Evolutionary conservation across 2,797 vertebrate genomes (phyloP).

Genomic region (Pangasius djambal): DNA sequence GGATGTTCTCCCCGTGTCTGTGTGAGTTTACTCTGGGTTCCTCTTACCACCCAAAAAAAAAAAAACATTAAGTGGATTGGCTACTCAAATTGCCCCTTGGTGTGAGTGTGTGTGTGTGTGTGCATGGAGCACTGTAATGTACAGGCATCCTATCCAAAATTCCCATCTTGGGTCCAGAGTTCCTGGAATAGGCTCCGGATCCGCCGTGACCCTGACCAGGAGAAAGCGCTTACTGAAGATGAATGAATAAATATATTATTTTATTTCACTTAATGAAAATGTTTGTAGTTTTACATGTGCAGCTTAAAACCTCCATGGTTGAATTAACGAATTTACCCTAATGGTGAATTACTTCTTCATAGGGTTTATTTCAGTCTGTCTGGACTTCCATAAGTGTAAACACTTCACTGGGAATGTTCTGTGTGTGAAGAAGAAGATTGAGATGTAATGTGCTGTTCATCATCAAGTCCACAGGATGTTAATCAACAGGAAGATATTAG

Average conservation of each 20-base stretch:
- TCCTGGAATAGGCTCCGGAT: neutral
- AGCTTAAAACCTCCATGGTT: neutral
- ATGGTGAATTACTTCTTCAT: neutral
- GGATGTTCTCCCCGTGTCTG: neutral
- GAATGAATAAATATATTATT: neutral
- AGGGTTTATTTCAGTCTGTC: neutral
- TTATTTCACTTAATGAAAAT: neutral
- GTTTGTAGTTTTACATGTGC: neutral
- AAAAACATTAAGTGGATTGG: neutral
- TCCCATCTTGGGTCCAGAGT: no score
- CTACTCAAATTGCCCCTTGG: neutral
- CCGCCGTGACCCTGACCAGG: neutral
- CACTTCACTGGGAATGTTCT: neutral
- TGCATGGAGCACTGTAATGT: neutral
- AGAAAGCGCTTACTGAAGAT: neutral
- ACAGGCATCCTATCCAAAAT: neutral
- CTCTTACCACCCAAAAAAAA: neutral
- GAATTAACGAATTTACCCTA: neutral
- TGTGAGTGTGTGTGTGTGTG: no score
- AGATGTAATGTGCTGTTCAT: neutral
- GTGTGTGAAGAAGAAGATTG: neutral
- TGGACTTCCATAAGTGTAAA: neutral
- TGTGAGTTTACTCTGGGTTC: neutral
- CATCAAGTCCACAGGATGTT: no score
- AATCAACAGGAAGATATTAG: conserved; percentile 31